Evolutionary conservation across 64 coral and sea anemone genomes (phyloP), one percentile per base, ranked within the genome.

Genomic region (Cladopsammia gracilis): DNA sequence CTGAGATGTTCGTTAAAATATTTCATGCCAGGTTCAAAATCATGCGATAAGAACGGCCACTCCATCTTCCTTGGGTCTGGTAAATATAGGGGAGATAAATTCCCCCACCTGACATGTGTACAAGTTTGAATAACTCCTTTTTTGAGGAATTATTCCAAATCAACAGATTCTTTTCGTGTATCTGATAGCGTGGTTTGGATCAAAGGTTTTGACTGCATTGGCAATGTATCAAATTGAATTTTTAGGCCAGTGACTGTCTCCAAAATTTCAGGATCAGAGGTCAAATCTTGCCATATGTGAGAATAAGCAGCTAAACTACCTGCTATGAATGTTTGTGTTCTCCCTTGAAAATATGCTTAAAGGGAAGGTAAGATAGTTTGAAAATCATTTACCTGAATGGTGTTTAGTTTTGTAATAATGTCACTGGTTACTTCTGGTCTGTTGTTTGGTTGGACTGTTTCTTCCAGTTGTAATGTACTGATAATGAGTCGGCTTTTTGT

Each of bases 171-270:
- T 73, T 78, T 51, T 75, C 84, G 89, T 45, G 13, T 74, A 7
- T 42, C 78, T 46, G 89, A 91, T 4, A 91, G 34, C 70, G n/a
- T 91, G 14, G 89, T 6, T 48, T 91, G 78, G 25, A 64, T 59
- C 3, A 61, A 15, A 7, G 46, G 34, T 85, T 50, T 92, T 15
- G 43, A 6, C 82, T 85, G 91, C 76, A 79, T n/a, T 58, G 73
- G 82, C 61, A 51, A n/a, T 79, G 91, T 78, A 45, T 87, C 91
- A 93, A 93, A 86, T 64, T 93, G 73, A 86, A 92, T 84, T 84
- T 58, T 76, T 14, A 49, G 70, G 6, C 68, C 79, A 84, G 80
- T 92, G 62, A 91, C 89, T 11, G 34, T 91, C 78, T 89, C 87
- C 64, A 89, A 78, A 50, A 89, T 26, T 78, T 89, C 87, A 57